phyloP scores from a whole-genome alignment of 2,113 vertebrate species.

The Rhabdornis inornatus region DNA sequence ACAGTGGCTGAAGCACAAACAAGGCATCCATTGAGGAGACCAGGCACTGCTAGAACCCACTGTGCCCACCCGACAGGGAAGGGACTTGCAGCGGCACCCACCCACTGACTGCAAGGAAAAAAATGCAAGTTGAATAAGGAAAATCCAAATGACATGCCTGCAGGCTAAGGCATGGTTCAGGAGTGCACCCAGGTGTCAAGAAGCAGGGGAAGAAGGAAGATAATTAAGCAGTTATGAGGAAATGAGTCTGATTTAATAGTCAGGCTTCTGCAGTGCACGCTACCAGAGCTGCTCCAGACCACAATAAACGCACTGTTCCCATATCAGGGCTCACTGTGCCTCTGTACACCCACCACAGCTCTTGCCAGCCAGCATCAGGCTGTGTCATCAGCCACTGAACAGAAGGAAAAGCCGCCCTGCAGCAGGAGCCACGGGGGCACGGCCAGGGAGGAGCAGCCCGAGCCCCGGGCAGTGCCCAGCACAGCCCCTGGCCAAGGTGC shows the following conservation, averaged over 20 bases:
- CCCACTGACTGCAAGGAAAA: neutral
- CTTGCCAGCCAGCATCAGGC: neutral
- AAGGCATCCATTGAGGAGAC: neutral
- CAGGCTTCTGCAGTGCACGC: neutral
- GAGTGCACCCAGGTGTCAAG: neutral
- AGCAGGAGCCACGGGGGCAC: neutral
- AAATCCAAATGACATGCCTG: neutral
- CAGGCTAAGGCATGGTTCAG: neutral
- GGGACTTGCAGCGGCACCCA: neutral
- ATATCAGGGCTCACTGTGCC: neutral
- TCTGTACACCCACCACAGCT: neutral
- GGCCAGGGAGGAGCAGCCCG: neutral
- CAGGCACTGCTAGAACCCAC: neutral
- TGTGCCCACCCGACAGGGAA: neutral
- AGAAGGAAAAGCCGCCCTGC: neutral
- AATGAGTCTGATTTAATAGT: conserved; percentile 2
- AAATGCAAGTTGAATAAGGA: neutral
- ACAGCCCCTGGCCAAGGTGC: neutral
- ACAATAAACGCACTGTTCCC: conserved; percentile 36
- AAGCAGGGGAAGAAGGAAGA: neutral
- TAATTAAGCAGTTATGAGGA: neutral
- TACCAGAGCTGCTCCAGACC: neutral
- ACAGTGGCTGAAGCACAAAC: neutral
- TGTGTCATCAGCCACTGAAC: neutral
- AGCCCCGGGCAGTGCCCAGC: neutral